Evolutionary conservation across 1,140 invertebrate species (phyloP).

Genomic region (Caenorhabditis briggsae): DNA sequence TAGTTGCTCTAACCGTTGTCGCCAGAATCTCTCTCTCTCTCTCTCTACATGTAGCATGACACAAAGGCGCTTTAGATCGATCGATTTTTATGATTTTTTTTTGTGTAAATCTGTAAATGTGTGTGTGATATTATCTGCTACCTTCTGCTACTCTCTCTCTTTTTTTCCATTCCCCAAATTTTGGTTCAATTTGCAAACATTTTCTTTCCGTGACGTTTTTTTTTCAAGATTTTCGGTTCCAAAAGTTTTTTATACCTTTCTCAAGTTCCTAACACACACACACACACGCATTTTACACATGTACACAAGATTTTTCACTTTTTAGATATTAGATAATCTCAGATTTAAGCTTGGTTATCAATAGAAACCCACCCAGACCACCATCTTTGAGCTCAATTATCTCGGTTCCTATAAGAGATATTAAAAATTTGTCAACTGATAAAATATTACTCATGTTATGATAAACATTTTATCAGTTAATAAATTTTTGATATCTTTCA

Average conservation of each 20-base stretch:
- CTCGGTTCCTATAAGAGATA: too few species aligned
- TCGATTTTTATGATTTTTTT: constrained; percentile 7
- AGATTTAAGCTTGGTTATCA: too few species aligned
- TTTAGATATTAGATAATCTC: too few species aligned
- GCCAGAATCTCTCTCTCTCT: neutral
- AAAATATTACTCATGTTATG: too few species aligned
- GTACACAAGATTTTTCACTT: too few species aligned
- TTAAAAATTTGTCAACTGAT: too few species aligned
- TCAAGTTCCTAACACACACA: neutral
- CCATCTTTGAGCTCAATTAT: too few species aligned
- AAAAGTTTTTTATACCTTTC: constrained; percentile 19
- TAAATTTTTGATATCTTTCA: too few species aligned
- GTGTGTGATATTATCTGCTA: constrained; percentile 19
- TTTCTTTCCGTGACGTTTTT: constrained; percentile 40
- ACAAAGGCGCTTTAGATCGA: neutral
- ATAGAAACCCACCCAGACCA: too few species aligned
- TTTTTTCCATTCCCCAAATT: neutral
- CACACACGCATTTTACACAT: neutral
- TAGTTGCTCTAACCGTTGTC: constrained; percentile 46
- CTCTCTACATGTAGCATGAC: neutral
- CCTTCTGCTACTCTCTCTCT: neutral
- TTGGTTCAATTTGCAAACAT: neutral
- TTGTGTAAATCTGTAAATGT: constrained; percentile 41
- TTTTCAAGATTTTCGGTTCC: neutral
- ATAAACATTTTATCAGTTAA: too few species aligned